phyloP scores from a whole-genome alignment of 92 coral and sea anemone genomes.

The Palythoa grandis region DNA sequence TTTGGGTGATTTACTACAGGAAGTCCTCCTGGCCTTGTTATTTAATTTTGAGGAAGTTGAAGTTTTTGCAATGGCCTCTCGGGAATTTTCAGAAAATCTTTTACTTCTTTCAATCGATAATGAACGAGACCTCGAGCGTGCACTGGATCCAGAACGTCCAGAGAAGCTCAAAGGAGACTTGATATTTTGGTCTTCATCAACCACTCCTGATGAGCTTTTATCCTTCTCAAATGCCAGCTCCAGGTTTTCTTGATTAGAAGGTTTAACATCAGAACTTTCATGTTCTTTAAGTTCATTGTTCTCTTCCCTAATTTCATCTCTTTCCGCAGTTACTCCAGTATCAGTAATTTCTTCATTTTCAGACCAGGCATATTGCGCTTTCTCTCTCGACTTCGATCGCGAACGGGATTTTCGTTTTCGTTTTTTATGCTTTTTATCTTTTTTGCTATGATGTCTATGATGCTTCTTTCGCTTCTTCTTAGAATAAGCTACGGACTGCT shows the following conservation, averaged over 20 bases:
- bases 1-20: slow-evolving; percentile 20
- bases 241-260: not conserved
- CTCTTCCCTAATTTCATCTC: not conserved
- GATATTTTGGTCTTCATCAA: not conserved
- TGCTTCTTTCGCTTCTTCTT: slow-evolving; percentile 65
- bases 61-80: not conserved
- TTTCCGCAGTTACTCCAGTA: not conserved
- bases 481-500: not conserved
- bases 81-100: slow-evolving; percentile 6
- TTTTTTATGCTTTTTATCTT: slow-evolving; percentile 65
- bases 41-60: not conserved
- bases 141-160: slow-evolving; percentile 29
- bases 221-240: not conserved
- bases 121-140: slow-evolving; percentile 55
- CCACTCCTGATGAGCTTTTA: not conserved
- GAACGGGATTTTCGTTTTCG: slow-evolving; percentile 70
- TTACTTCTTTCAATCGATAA: slow-evolving; percentile 21
- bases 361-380: slow-evolving; percentile 10
- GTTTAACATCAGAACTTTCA: not conserved
- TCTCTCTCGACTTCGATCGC: slow-evolving; percentile 60
- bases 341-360: not conserved
- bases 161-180: not conserved
- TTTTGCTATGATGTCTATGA: slow-evolving; percentile 12
- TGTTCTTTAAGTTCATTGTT: not conserved
- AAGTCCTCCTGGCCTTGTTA: not conserved